Evolutionary conservation across 1,140 invertebrate genomes (phyloP), one percentile per base, ranked within the genome.

Genomic region (Camponotus vicinus): DNA sequence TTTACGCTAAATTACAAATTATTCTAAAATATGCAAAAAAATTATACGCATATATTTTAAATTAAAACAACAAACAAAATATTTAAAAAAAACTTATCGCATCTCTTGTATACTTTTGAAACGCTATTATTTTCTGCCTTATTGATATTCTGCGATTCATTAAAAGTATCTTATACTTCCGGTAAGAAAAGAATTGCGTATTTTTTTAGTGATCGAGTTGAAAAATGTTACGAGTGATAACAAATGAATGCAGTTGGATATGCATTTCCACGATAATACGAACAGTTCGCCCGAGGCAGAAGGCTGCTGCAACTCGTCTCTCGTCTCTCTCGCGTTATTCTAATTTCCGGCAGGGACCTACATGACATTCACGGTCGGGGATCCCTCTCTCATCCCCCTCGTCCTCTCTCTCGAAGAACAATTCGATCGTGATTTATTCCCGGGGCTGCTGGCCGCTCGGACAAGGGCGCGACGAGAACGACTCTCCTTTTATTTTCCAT

Each of bases 351-450:
- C 55, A 61, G 64, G 80, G 80, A 84, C 80, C 66, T 76, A 71
- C 63, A 15, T 52, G 55, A 76, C 69, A 27, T 69, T 76, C 55
- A 66, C 69, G 78, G 59, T 63, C 69, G 82, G 73, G 40, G 61
- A 77, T 42, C 27, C 27, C 77, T 61, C 64, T 27, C 45, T 80
- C 61, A n/a, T 40, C 18, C 7, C 42, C 18, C 42, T 40, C 69
- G 42, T 37, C 34, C 61, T 37, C 11, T 52, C 52, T 45, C 45
- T 15, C 42, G 59, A 67, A 11, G 67, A 85, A 87, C 82, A 87
- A 85, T 87, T 87, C 86, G 82, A 84, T 85, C 64, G 63, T 85
- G 70, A 87, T 85, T 85, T 85, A 87, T 87, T 77, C 71, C 71
- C 80, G 70, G 42, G 64, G 37, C 18, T 59, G 61, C 67, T 40